Conservation (phyloP, 2,797 vertebrate genomes). For the Gadopsis bispinosus region DNA sequence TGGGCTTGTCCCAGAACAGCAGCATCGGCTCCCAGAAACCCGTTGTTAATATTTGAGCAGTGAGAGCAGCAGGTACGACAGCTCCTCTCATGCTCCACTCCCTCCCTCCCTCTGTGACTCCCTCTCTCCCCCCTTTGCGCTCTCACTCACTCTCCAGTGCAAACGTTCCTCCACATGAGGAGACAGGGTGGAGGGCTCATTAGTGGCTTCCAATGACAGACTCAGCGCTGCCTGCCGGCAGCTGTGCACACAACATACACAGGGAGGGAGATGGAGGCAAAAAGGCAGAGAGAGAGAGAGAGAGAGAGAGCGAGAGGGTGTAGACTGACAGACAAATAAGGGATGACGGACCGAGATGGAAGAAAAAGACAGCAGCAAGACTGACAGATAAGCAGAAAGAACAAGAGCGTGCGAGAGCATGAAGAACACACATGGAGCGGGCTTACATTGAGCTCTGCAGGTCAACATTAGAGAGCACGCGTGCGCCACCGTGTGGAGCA, state of each 20-base stretch:
- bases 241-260: conserved; percentile 53
- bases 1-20: conserved; percentile 76
- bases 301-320: neutral
- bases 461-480: conserved; percentile 18
- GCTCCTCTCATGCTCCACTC: conserved; percentile 70
- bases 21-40: conserved; percentile 77
- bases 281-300: neutral
- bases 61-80: conserved; percentile 77
- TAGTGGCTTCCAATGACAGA: conserved; percentile 72
- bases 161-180: conserved; percentile 80
- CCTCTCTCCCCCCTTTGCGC: conserved; percentile 37
- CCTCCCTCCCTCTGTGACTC: conserved; percentile 24
- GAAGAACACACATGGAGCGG: neutral
- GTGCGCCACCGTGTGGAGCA: conserved; percentile 61
- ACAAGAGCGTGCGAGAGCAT: neutral
- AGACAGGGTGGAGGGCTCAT: conserved; percentile 71
- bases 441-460: conserved; percentile 49
- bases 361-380: neutral
- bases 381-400: neutral
- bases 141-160: conserved; percentile 67
- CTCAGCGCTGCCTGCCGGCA: conserved; percentile 67
- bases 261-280: neutral
- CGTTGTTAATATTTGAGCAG: conserved; percentile 78
- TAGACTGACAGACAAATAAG: neutral
- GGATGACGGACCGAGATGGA: neutral